phyloP scores from a whole-genome alignment of 1,140 invertebrate genomes.

The Brachystomella parvula region DNA sequence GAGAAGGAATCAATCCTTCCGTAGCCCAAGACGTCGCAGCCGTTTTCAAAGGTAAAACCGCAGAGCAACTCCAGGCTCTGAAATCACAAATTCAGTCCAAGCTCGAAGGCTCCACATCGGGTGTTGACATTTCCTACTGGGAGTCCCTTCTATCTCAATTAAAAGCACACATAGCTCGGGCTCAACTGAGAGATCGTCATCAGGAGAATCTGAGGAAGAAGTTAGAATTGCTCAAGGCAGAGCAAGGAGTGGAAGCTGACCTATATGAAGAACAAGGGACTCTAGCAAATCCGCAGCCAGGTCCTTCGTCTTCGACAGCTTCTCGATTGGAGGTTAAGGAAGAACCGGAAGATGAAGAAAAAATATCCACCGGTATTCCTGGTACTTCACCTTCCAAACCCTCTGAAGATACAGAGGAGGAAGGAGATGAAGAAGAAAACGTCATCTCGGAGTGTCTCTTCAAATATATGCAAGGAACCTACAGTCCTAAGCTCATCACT shows the following conservation, averaged over 20 bases:
- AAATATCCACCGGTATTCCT: too few species aligned
- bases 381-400: neutral
- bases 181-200: conserved; percentile 82
- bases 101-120: conserved; percentile 71
- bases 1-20: conserved; percentile 88
- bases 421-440: conserved; percentile 28
- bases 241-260: conserved; percentile 55
- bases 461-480: conserved; percentile 69
- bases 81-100: conserved; percentile 83
- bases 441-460: conserved; percentile 55
- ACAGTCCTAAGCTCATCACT: conserved; percentile 69
- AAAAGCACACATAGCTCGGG: conserved; percentile 91
- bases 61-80: conserved; percentile 70
- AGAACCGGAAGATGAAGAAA: conserved; percentile 2
- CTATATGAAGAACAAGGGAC: conserved; percentile 33
- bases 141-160: conserved; percentile 86
- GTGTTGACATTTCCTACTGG: conserved; percentile 95
- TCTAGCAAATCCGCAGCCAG: conserved; percentile 24
- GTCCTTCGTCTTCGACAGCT: conserved; percentile 14
- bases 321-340: neutral
- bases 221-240: conserved; percentile 78
- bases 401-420: conserved; percentile 35
- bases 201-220: conserved; percentile 84
- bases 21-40: conserved; percentile 81
- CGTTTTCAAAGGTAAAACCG: conserved; percentile 90